These are phyloP conservation scores for Labeo rohita DNA, from an alignment of 2,113 vertebrate species.

Conservation along the genomic window DNA sequence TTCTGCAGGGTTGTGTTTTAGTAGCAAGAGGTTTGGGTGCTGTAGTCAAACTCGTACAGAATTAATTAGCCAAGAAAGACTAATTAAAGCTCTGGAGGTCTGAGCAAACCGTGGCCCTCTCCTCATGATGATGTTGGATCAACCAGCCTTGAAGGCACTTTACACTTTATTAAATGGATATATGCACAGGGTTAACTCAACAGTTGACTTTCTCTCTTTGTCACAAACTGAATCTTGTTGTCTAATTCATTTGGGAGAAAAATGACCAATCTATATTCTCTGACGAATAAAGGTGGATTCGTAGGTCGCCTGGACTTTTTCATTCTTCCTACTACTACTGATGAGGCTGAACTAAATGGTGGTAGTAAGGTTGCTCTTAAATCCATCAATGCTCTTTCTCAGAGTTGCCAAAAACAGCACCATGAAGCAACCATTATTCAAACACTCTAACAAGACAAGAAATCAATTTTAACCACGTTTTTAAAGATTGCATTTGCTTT, in stretches of 20 bases:
- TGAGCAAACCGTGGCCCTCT: slow-evolving; percentile 72
- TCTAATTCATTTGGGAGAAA: background rate
- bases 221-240: background rate
- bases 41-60: slow-evolving; percentile 13
- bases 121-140: slow-evolving; percentile 75
- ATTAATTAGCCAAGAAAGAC: slow-evolving; percentile 73
- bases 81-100: slow-evolving; percentile 69
- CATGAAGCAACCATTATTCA: background rate
- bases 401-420: slow-evolving; percentile 8
- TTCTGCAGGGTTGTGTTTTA: background rate
- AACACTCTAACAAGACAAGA: background rate
- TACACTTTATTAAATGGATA: slow-evolving; percentile 66
- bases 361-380: slow-evolving; percentile 51
- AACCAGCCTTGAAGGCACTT: slow-evolving; percentile 52
- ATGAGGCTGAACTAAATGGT: slow-evolving; percentile 64
- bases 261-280: background rate
- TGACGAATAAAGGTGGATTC: slow-evolving; percentile 5
- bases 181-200: slow-evolving; percentile 64
- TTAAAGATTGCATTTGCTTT: background rate
- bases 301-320: slow-evolving; percentile 47
- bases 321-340: slow-evolving; percentile 56
- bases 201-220: slow-evolving; percentile 60
- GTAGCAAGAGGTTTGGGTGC: slow-evolving; percentile 25
- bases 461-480: background rate
- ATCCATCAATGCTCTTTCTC: slow-evolving; percentile 63